Percentiles rank a stretch among this genome's conserved stretches.
Evolutionary conservation across 2,888 invertebrate genomes (phyloP).

Genomic region (Embidobia sp.): DNA sequence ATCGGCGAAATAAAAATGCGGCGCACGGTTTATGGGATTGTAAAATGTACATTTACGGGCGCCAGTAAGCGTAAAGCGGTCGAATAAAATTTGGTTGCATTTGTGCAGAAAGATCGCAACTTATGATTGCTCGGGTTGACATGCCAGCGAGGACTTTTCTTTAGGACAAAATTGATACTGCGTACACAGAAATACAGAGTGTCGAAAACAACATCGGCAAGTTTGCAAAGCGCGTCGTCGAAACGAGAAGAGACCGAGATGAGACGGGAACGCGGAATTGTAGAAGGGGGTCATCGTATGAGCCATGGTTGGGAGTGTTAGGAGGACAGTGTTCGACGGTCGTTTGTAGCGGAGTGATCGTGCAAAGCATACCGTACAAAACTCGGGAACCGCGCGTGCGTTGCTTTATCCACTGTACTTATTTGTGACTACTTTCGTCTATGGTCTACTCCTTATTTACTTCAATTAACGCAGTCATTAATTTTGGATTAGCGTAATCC

Average conservation of each 20-base stretch:
- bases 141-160: too few relatives aligned
- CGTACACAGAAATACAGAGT: conserved; percentile 13
- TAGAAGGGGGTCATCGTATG: conserved; percentile 66
- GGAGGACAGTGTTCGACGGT: conserved; percentile 65
- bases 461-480: conserved; percentile 13
- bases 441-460: conserved; percentile 2
- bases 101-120: conserved; percentile 8
- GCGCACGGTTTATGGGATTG: conserved; percentile 6
- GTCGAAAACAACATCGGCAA: conserved; percentile 60
- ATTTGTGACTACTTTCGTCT: conserved; percentile 25
- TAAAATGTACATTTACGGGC: conserved; percentile 10
- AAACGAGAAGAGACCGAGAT: conserved; percentile 65
- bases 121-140: too few relatives aligned
- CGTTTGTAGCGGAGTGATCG: conserved; percentile 65
- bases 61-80: conserved; percentile 23
- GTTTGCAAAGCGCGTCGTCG: conserved; percentile 62
- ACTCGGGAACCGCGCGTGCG: conserved; percentile 56
- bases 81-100: conserved; percentile 19
- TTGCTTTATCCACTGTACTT: neutral
- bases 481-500: conserved; percentile 57
- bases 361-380: conserved; percentile 34
- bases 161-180: conserved; percentile 35
- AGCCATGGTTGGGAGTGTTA: conserved; percentile 64
- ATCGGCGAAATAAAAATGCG: conserved; percentile 23
- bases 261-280: conserved; percentile 64